Evolutionary conservation across 2,113 vertebrate species (phyloP).

Genomic region (Peucedramus taeniatus): DNA sequence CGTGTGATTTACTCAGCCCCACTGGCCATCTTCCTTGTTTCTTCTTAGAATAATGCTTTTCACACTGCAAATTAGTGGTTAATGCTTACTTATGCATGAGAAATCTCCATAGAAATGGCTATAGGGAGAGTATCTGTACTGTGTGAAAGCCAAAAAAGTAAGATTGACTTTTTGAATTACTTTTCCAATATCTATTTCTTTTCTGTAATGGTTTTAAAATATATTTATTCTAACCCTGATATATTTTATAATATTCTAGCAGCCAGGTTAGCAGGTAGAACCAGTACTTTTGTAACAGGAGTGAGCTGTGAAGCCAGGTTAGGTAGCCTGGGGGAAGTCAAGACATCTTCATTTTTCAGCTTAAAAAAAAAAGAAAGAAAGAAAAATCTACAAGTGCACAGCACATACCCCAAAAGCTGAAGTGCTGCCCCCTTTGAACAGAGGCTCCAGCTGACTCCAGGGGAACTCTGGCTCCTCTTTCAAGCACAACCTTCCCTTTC

Average conservation of each 20-base stretch:
- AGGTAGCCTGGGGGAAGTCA: neutral
- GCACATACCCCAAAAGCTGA: neutral
- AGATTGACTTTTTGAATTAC: constrained; percentile 10
- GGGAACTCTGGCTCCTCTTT: neutral
- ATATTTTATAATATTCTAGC: neutral
- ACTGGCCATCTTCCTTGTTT: constrained; percentile 40
- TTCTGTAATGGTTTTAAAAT: neutral
- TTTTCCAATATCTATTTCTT: neutral
- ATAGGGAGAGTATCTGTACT: neutral
- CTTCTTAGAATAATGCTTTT: neutral
- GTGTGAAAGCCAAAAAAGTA: neutral
- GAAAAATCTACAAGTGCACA: neutral
- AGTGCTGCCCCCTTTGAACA: neutral
- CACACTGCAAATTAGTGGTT: neutral
- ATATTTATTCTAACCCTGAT: neutral
- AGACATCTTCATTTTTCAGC: neutral
- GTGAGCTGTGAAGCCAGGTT: neutral
- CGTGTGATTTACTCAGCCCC: constrained; percentile 28
- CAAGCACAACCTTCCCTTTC: neutral
- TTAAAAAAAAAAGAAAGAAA: neutral
- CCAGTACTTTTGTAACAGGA: neutral
- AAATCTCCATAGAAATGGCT: constrained; percentile 2
- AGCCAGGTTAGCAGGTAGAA: neutral
- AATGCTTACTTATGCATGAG: constrained; percentile 14
- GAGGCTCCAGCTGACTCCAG: neutral